Conservation (phyloP, 2,888 invertebrate species). For the Thalpophila matura region DNA sequence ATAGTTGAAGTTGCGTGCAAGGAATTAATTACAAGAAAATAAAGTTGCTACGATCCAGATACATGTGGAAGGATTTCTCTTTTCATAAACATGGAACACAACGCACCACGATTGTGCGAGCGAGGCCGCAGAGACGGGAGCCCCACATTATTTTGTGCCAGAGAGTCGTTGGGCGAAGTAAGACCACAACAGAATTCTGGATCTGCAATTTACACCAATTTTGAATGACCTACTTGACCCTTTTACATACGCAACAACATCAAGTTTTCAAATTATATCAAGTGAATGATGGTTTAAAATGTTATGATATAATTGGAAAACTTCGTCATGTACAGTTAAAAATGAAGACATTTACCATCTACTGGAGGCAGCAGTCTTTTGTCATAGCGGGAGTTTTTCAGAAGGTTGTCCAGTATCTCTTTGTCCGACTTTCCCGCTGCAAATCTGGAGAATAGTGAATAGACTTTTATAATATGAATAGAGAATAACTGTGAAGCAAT, state of each 20-base stretch:
- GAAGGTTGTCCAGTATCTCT: slow-evolving; percentile 97
- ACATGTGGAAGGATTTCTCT: slow-evolving; percentile 83
- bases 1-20: slow-evolving; percentile 74
- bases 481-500: slow-evolving; percentile 40
- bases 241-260: slow-evolving; percentile 26
- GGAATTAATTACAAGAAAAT: slow-evolving; percentile 74
- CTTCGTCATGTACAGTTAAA: slow-evolving; percentile 22
- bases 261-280: slow-evolving; percentile 41
- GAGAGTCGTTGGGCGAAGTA: slow-evolving; percentile 94
- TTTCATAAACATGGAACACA: slow-evolving; percentile 90
- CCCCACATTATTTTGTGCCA: slow-evolving; percentile 91
- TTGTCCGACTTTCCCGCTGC: slow-evolving; percentile 98
- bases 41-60: slow-evolving; percentile 72
- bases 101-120: slow-evolving; percentile 92
- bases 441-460: slow-evolving; percentile 92
- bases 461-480: slow-evolving; percentile 34
- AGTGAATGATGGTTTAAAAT: slow-evolving; percentile 4
- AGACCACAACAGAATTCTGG: slow-evolving; percentile 97
- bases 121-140: slow-evolving; percentile 88
- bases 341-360: slow-evolving; percentile 91
- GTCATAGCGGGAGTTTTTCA: slow-evolving; percentile 97
- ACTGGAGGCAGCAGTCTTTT: slow-evolving; percentile 97
- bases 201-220: slow-evolving; percentile 93
- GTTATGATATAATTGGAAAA: slow-evolving; percentile 38
- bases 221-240: slow-evolving; percentile 58